phyloP scores from a whole-genome alignment of 2,888 invertebrate species.

The Gari tellinella region DNA sequence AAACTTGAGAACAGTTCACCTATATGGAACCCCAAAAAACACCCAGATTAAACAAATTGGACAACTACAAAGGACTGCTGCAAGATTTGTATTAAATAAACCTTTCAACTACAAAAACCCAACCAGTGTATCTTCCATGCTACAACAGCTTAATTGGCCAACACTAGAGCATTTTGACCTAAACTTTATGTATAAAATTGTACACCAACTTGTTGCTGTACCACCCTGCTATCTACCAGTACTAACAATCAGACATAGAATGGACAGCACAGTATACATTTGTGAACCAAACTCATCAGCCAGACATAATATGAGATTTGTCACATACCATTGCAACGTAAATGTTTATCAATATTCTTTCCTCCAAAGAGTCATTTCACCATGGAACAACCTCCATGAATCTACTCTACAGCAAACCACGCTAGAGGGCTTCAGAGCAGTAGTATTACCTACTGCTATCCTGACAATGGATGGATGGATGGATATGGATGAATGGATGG shows the following conservation, averaged over 20 bases:
- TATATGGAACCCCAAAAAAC: conserved; percentile 4
- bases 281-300: too few relatives aligned
- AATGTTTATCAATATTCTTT: conserved; percentile 12
- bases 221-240: not conserved
- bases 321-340: not conserved
- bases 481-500: too few relatives aligned
- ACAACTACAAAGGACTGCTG: conserved; percentile 3
- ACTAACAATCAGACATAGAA: too few relatives aligned
- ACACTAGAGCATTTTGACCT: not conserved
- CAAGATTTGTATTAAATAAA: conserved; percentile 4
- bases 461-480: too few relatives aligned
- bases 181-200: not conserved
- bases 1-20: not conserved
- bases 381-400: not conserved
- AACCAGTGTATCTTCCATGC: not conserved
- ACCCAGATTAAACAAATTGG: conserved; percentile 6
- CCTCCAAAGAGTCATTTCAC: not conserved
- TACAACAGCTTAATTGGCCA: not conserved
- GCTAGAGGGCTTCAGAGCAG: too few relatives aligned
- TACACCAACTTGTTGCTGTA: conserved; percentile 3
- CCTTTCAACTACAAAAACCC: conserved; percentile 7
- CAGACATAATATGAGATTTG: too few relatives aligned
- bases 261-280: too few relatives aligned
- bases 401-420: not conserved
- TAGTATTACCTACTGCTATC: too few relatives aligned